Conservation (phyloP, 2,113 vertebrate genomes). For the Rhizomys pruinosus region DNA sequence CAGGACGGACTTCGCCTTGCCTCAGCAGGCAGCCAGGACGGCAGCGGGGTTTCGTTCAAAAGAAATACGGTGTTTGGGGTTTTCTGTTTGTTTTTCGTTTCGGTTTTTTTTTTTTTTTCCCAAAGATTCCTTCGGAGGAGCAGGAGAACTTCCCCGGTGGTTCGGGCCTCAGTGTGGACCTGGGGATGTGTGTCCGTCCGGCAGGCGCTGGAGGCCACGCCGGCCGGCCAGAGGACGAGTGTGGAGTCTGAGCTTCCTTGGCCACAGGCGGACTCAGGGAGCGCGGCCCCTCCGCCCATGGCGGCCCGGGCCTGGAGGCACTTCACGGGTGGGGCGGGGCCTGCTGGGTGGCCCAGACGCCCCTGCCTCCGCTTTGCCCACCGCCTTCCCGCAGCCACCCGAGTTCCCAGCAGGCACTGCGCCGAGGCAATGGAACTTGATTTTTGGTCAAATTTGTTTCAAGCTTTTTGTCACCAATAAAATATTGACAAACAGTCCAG, state of each 20-base stretch:
- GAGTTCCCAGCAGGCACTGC: conserved; percentile 81
- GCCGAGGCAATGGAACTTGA: conserved; percentile 83
- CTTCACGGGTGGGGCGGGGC: too few species aligned
- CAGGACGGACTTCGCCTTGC: conserved; percentile 74
- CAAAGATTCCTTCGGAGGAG: conserved; percentile 85
- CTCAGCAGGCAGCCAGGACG: conserved; percentile 68
- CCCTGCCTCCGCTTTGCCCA: conserved; percentile 83
- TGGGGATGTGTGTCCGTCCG: too few species aligned
- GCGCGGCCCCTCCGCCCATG: conserved; percentile 13
- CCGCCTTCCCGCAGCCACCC: conserved; percentile 81
- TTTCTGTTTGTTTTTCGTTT: conserved; percentile 70
- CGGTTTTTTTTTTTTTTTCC: neutral
- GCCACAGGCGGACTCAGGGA: conserved; percentile 51
- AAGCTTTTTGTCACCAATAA: conserved; percentile 88
- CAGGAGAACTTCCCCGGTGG: neutral
- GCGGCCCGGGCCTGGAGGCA: too few species aligned
- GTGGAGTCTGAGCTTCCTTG: conserved; percentile 86
- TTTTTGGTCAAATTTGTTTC: conserved; percentile 88
- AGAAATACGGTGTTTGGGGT: conserved; percentile 80
- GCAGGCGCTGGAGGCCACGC: conserved; percentile 48
- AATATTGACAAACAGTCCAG: conserved; percentile 85
- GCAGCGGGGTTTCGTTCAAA: conserved; percentile 83
- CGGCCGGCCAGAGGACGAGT: conserved; percentile 71
- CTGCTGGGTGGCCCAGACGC: too few species aligned
- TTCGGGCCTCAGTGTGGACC: conserved; percentile 90